Evolutionary conservation across 2,888 invertebrate species (phyloP), one percentile per base, ranked within the genome.

Genomic region (Epsilonema sp.): DNA sequence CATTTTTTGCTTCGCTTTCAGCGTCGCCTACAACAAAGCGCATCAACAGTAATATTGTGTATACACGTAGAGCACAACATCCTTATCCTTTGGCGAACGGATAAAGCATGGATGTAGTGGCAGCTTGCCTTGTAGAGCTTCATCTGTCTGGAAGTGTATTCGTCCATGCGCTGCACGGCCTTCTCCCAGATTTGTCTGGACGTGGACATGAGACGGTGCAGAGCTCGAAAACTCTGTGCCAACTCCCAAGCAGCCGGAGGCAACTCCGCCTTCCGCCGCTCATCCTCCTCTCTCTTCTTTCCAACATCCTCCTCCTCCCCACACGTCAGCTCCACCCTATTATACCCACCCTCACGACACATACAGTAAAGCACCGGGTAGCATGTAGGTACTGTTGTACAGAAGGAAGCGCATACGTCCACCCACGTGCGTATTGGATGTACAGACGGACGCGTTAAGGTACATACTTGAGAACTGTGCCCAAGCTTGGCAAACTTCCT

Each of bases 401-500:
- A n/a, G n/a, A n/a, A n/a, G n/a, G n/a, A n/a, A n/a, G n/a, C n/a
- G n/a, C n/a, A n/a, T n/a, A n/a, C n/a, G n/a, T n/a, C n/a, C n/a
- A n/a, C n/a, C n/a, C n/a, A n/a, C n/a, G n/a, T n/a, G n/a, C n/a
- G n/a, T n/a, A n/a, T n/a, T n/a, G n/a, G n/a, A n/a, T n/a, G n/a
- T n/a, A n/a, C n/a, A n/a, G n/a, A n/a, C n/a, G n/a, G n/a, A n/a
- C n/a, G n/a, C n/a, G n/a, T n/a, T n/a, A n/a, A n/a, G n/a, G n/a
- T n/a, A n/a, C n/a, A n/a, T n/a, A 63, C 65, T 65, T 66, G 55
- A 75, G 70, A 63, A 73, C 71, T 47, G 67, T 66, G 50, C 74
- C 69, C 56, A 74, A 70, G 20, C 67, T 63, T 51, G 73, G 73
- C 45, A 75, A 65, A 61, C 70, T 72, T 53, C 71, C 72, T 56